Evolutionary conservation across 2,888 invertebrate species (phyloP).

Genomic region (Cybosia mesomella): DNA sequence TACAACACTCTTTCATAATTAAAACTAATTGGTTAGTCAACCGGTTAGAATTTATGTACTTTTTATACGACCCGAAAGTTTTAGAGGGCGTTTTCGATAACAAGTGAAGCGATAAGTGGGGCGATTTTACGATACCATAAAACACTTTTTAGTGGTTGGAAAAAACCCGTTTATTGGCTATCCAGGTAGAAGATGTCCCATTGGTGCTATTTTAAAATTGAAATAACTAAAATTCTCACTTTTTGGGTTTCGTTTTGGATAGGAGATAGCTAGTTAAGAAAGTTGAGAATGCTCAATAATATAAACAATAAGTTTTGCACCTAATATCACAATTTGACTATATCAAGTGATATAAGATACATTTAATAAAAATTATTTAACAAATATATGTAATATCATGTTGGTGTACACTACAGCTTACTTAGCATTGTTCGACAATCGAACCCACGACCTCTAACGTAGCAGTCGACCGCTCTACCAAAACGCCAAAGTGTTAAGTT

Average conservation of each 20-base stretch:
- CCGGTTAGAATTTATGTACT: constrained; percentile 57
- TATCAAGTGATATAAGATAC: too few species aligned
- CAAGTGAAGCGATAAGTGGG: constrained; percentile 19
- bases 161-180: neutral
- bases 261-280: too few species aligned
- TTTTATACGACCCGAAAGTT: constrained; percentile 52
- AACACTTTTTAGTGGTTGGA: neutral
- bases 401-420: neutral
- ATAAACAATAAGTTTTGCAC: too few species aligned
- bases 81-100: constrained; percentile 17
- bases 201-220: neutral
- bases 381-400: too few species aligned
- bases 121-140: constrained; percentile 9
- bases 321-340: neutral
- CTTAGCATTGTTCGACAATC: neutral
- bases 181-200: neutral
- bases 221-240: neutral
- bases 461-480: too few species aligned
- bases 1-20: constrained; percentile 61
- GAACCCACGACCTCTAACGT: neutral
- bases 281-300: neutral
- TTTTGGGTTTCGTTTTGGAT: neutral
- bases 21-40: constrained; percentile 69
- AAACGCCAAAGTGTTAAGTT: too few species aligned
- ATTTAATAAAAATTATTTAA: too few species aligned